phyloP scores from a whole-genome alignment of 2,888 invertebrate species.

The Amiota communis region DNA sequence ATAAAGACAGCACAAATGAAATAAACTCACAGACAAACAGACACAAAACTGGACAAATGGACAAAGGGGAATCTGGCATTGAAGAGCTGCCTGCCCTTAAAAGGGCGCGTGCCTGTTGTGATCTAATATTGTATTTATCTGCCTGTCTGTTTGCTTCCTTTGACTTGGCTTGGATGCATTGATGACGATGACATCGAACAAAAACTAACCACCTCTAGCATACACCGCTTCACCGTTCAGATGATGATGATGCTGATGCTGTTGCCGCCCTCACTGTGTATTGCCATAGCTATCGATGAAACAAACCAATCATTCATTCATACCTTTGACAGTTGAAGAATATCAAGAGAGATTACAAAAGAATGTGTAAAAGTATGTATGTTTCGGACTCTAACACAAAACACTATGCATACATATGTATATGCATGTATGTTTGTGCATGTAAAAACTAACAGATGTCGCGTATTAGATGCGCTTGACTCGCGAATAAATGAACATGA shows the following conservation, averaged over 20 bases:
- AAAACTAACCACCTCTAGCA: background rate
- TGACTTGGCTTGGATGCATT: background rate
- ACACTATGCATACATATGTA: too few species aligned
- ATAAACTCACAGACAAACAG: background rate
- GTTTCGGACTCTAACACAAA: too few species aligned
- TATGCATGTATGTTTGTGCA: too few species aligned
- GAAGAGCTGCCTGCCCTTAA: too few species aligned
- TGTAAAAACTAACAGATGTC: conserved; percentile 62
- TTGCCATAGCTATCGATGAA: too few species aligned
- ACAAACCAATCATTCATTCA: conserved; percentile 4
- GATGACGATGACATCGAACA: background rate
- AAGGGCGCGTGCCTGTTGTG: too few species aligned
- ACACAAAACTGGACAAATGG: too few species aligned
- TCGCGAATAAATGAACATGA: conserved; percentile 30
- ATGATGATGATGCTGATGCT: too few species aligned
- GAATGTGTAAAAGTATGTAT: background rate
- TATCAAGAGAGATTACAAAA: background rate
- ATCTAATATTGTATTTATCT: background rate
- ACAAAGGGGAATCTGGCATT: too few species aligned
- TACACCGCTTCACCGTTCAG: background rate
- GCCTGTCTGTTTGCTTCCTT: background rate
- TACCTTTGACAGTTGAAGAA: background rate
- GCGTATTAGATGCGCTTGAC: conserved; percentile 62
- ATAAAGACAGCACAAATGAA: conserved; percentile 11
- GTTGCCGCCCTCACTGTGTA: too few species aligned